These are phyloP conservation scores for Aradophagus sp. DNA, from an alignment of 1,140 invertebrate genomes.

Conservation along the genomic window DNA sequence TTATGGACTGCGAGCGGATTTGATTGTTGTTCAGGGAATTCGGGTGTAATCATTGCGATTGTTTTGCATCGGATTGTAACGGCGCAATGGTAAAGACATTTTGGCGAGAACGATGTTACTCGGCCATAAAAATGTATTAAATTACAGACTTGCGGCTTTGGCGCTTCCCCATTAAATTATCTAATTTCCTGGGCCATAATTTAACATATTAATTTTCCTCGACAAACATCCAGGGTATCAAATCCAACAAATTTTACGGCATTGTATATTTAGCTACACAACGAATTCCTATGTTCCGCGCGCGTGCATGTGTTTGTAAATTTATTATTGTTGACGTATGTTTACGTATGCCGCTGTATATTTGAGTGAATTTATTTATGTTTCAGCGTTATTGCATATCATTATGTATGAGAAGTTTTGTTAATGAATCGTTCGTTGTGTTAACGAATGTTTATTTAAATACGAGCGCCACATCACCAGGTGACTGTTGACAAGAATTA, in stretches of 20 bases:
- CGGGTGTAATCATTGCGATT: slow-evolving; percentile 26
- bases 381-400: slow-evolving; percentile 29
- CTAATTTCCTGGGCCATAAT: slow-evolving; percentile 16
- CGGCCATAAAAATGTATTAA: slow-evolving; percentile 1
- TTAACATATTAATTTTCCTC: slow-evolving; percentile 27
- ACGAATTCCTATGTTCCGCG: slow-evolving; percentile 3
- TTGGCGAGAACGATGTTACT: background rate
- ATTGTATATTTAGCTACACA: slow-evolving; percentile 31
- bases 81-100: slow-evolving; percentile 1
- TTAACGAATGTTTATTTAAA: slow-evolving; percentile 35
- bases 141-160: background rate
- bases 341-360: slow-evolving; percentile 26
- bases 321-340: slow-evolving; percentile 36
- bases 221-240: slow-evolving; percentile 27
- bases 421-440: slow-evolving; percentile 29
- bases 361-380: slow-evolving; percentile 38
- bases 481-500: too few species aligned
- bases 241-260: slow-evolving; percentile 27
- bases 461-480: slow-evolving; percentile 7
- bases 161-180: slow-evolving; percentile 12
- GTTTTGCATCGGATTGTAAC: slow-evolving; percentile 18
- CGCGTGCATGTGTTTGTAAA: slow-evolving; percentile 23
- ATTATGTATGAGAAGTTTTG: slow-evolving; percentile 36
- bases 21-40: slow-evolving; percentile 39
- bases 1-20: slow-evolving; percentile 14